Conservation (phyloP, 1,140 invertebrate species). For the Wasmannia auropunctata region DNA sequence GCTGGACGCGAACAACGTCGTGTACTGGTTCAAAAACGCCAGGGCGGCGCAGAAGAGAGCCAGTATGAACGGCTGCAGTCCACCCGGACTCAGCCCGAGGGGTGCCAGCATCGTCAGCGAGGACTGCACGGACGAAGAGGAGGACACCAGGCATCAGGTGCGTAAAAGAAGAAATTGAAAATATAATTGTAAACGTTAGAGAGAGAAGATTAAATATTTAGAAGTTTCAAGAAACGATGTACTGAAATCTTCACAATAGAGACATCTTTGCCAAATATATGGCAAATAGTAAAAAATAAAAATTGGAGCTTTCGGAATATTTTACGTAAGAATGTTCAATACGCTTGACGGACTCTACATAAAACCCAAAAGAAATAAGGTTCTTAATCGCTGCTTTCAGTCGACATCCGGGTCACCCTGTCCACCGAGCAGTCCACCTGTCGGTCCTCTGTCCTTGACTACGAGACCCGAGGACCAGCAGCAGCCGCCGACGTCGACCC, state of each 20-base stretch:
- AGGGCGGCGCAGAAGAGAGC: slow-evolving; percentile 97
- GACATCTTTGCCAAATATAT: background rate
- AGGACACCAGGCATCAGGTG: slow-evolving; percentile 83
- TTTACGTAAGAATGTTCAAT: background rate
- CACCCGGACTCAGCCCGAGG: slow-evolving; percentile 82
- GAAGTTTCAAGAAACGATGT: background rate
- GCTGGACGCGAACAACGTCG: slow-evolving; percentile 98
- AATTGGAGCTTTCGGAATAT: background rate
- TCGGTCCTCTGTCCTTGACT: slow-evolving; percentile 88
- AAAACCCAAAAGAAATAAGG: background rate
- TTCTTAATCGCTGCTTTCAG: slow-evolving; percentile 64
- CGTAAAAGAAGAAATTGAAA: background rate
- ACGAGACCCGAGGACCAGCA: slow-evolving; percentile 84
- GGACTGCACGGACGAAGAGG: slow-evolving; percentile 84
- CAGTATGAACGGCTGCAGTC: slow-evolving; percentile 84
- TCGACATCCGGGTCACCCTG: slow-evolving; percentile 82
- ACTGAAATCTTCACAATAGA: background rate
- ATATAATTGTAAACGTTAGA: background rate
- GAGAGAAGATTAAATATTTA: background rate
- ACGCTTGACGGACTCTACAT: background rate
- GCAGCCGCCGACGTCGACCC: slow-evolving; percentile 74
- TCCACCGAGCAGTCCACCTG: slow-evolving; percentile 87
- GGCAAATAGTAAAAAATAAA: background rate
- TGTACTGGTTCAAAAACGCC: slow-evolving; percentile 99
- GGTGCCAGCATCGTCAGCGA: slow-evolving; percentile 84